Percentiles rank a stretch among this genome's conserved stretches.
Conservation (phyloP, 2,113 vertebrate species). For the Sprattus sprattus region DNA sequence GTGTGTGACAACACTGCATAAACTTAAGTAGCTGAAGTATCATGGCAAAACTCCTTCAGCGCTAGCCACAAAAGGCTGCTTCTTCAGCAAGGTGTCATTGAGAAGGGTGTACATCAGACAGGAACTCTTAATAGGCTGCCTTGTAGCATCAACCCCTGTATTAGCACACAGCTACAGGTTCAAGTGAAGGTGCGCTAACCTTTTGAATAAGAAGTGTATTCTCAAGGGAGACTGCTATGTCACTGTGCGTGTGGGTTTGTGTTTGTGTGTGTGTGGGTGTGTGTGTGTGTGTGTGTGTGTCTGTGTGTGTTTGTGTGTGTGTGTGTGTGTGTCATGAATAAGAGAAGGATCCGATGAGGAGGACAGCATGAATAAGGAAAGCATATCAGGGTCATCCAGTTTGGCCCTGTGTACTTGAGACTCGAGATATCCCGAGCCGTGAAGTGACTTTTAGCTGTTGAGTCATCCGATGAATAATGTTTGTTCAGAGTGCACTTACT, state of each 20-base stretch:
- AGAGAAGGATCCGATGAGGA: too few species aligned
- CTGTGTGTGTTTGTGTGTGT: neutral
- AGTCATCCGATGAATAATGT: neutral
- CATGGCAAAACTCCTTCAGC: neutral
- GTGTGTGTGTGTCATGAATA: neutral
- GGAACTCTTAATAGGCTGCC: neutral
- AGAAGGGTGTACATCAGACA: neutral
- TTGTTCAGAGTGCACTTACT: neutral
- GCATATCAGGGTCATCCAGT: neutral
- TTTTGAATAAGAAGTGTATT: neutral
- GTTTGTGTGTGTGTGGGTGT: neutral
- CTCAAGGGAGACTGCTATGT: neutral
- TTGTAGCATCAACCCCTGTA: neutral
- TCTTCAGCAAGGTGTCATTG: neutral
- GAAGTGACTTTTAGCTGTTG: neutral
- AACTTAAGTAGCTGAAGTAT: neutral
- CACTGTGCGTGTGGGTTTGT: too few species aligned
- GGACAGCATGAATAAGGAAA: neutral
- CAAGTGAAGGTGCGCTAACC: neutral
- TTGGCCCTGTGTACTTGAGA: neutral
- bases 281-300: too few species aligned
- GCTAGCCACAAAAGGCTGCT: neutral
- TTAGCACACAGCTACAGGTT: neutral
- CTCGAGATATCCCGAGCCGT: neutral
- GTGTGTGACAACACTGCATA: neutral